Conservation (phyloP, 2,113 vertebrate species). For the Cephalophus harveyi region DNA sequence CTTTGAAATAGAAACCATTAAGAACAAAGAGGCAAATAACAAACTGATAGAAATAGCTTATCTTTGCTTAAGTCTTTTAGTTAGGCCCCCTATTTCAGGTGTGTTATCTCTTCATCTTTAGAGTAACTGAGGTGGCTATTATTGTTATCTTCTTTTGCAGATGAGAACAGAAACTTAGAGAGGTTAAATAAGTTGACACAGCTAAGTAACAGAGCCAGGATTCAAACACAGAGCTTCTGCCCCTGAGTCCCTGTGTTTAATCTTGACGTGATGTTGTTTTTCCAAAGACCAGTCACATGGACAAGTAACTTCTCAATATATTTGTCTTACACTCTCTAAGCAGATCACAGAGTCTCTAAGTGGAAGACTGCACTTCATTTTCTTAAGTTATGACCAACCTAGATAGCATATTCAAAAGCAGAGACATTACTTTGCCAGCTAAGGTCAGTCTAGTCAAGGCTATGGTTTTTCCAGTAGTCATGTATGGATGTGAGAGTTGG, state of each 20-base stretch:
- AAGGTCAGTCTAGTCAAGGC: too few species aligned
- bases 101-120: background rate
- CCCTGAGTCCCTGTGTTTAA: background rate
- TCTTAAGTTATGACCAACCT: background rate
- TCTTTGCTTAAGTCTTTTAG: background rate
- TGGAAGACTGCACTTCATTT: background rate
- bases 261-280: background rate
- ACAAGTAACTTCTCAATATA: background rate
- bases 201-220: background rate
- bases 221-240: background rate
- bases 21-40: background rate
- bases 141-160: background rate
- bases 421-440: too few species aligned
- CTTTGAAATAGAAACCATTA: conserved; percentile 1
- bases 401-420: too few species aligned
- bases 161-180: background rate
- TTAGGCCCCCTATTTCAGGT: background rate
- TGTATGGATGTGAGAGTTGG: too few species aligned
- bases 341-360: background rate
- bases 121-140: background rate
- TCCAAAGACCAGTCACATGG: background rate
- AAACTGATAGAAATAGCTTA: background rate
- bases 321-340: background rate
- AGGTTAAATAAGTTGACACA: background rate
- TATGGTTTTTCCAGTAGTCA: too few species aligned